phyloP scores from a whole-genome alignment of 2,113 vertebrate species.

The Indicator maculatus region DNA sequence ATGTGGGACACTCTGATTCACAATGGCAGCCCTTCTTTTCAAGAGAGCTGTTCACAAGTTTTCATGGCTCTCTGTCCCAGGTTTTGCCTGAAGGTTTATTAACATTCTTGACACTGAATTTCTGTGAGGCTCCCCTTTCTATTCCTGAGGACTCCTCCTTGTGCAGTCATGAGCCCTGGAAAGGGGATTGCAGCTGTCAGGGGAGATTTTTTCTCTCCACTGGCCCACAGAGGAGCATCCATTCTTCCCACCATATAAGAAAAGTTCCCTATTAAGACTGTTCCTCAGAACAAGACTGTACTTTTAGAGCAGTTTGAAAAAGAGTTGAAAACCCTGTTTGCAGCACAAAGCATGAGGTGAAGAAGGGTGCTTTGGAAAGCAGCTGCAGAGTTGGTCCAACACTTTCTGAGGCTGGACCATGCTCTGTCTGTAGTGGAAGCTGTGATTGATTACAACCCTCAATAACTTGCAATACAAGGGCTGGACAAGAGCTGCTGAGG shows the following conservation, averaged over 20 bases:
- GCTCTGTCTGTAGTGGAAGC: background rate
- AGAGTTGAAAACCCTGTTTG: slow-evolving; percentile 3
- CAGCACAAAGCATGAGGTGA: background rate
- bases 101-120: background rate
- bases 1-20: rapidly evolving
- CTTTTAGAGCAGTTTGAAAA: slow-evolving; percentile 1
- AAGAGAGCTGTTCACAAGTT: background rate
- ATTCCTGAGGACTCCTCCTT: background rate
- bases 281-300: background rate
- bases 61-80: background rate
- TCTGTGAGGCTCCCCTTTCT: background rate
- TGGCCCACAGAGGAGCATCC: background rate
- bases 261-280: background rate
- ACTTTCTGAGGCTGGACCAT: background rate
- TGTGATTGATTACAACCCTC: background rate
- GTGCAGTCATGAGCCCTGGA: background rate
- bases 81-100: background rate
- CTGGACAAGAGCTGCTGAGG: background rate
- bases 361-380: slow-evolving; percentile 52
- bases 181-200: background rate
- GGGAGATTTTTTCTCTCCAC: background rate
- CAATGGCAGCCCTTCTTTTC: background rate
- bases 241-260: background rate
- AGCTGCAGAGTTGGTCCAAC: slow-evolving; percentile 7
- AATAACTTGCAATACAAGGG: background rate